Percentiles rank a stretch among this genome's conserved stretches.
These are phyloP conservation scores for Beris morrisii DNA, from an alignment of 2,888 invertebrate species.

Conservation along the genomic window DNA sequence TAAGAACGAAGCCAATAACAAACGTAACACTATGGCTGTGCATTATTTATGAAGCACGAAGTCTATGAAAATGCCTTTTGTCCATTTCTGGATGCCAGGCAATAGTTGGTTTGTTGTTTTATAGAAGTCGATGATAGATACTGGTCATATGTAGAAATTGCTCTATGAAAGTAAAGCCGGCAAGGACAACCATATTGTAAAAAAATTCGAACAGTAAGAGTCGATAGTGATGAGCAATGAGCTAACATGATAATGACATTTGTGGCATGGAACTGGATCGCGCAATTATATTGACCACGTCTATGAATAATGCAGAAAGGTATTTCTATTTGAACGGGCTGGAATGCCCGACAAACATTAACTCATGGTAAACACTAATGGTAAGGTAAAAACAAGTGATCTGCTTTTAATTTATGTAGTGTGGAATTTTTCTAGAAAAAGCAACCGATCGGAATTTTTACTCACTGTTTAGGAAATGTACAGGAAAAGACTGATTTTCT, in stretches of 20 bases:
- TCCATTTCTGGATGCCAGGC: constrained; percentile 16
- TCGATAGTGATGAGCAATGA: constrained; percentile 2
- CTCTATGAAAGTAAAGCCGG: too few relatives aligned
- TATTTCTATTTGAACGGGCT: constrained; percentile 3
- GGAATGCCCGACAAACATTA: constrained; percentile 28
- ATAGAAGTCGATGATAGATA: constrained; percentile 18
- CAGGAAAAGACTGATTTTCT: too few relatives aligned
- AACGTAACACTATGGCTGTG: constrained; percentile 7
- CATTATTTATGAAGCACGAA: constrained; percentile 21
- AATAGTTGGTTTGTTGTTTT: constrained; percentile 19
- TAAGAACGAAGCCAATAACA: background rate
- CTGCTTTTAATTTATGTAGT: constrained; percentile 29
- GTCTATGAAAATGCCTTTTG: constrained; percentile 23
- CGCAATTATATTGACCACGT: constrained; percentile 19
- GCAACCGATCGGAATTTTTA: too few relatives aligned
- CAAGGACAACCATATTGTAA: too few relatives aligned
- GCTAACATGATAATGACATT: constrained; percentile 35
- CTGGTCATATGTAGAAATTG: too few relatives aligned
- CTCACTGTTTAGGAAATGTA: too few relatives aligned
- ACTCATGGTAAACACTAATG: constrained; percentile 32
- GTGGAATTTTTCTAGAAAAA: constrained; percentile 26
- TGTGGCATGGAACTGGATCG: constrained; percentile 36
- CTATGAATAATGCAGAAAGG: constrained; percentile 33
- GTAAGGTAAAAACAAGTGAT: constrained; percentile 24
- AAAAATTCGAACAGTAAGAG: too few relatives aligned